These are phyloP conservation scores for Drosophila tani DNA, from an alignment of 1,140 invertebrate species.

Conservation along the genomic window DNA sequence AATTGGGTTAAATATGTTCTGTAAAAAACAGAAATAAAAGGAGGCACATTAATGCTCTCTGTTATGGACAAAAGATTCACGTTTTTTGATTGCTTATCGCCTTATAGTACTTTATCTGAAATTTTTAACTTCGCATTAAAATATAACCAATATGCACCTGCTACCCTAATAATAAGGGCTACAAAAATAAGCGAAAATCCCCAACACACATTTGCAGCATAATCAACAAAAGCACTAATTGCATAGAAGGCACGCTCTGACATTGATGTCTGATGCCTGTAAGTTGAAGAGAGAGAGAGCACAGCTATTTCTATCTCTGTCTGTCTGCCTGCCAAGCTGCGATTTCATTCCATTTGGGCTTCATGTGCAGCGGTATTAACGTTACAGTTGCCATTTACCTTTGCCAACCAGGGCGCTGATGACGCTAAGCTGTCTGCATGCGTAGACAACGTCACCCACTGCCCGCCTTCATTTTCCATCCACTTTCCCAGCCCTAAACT, in stretches of 20 bases:
- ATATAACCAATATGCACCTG: background rate
- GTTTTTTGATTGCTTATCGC: background rate
- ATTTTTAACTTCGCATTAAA: background rate
- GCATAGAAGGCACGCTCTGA: slow-evolving; percentile 73
- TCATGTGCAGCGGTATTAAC: slow-evolving; percentile 73
- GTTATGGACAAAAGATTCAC: too few species aligned
- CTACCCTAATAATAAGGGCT: slow-evolving; percentile 13
- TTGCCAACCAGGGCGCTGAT: slow-evolving; percentile 43
- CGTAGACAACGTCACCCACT: slow-evolving; percentile 39
- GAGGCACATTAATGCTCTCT: background rate
- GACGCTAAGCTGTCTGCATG: slow-evolving; percentile 68
- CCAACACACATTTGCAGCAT: slow-evolving; percentile 56
- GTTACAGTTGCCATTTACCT: slow-evolving; percentile 63
- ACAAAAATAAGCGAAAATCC: slow-evolving; percentile 33
- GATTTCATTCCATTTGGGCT: slow-evolving; percentile 72
- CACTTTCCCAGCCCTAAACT: slow-evolving; percentile 3
- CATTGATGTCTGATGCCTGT: slow-evolving; percentile 68
- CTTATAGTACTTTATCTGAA: too few species aligned
- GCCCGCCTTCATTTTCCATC: slow-evolving; percentile 6
- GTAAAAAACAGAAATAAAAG: background rate
- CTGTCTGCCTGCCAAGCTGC: slow-evolving; percentile 51
- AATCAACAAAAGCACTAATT: slow-evolving; percentile 83
- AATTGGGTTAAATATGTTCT: background rate
- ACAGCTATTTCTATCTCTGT: slow-evolving; percentile 18
- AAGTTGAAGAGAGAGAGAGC: background rate